These are phyloP conservation scores for Dasyprocta punctata DNA, from an alignment of 2,113 vertebrate genomes.

Conservation along the genomic window DNA sequence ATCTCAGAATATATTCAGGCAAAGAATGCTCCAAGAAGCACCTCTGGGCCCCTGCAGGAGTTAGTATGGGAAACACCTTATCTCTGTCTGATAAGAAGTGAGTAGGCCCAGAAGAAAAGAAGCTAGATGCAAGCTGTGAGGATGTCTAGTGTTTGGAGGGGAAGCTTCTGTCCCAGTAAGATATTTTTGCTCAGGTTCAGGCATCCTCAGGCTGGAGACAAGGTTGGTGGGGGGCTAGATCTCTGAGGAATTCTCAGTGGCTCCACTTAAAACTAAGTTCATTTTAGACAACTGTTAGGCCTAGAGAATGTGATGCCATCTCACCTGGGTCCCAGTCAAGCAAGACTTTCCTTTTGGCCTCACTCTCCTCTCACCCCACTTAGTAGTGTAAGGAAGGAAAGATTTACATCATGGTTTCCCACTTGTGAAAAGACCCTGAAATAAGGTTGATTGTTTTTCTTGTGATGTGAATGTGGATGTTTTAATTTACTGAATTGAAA, in stretches of 20 bases:
- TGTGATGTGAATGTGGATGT: not conserved
- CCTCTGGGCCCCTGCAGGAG: not conserved
- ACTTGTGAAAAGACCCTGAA: not conserved
- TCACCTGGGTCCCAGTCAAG: not conserved
- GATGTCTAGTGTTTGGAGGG: not conserved
- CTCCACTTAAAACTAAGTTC: not conserved
- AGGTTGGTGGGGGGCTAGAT: not conserved
- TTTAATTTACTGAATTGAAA: conserved; percentile 30
- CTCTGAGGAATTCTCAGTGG: not conserved
- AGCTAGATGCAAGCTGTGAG: not conserved
- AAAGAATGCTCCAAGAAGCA: not conserved
- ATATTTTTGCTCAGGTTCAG: not conserved
- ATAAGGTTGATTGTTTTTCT: not conserved
- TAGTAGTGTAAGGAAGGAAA: not conserved
- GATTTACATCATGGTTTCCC: not conserved
- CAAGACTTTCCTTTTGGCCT: not conserved
- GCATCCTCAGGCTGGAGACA: not conserved
- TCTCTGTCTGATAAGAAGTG: not conserved
- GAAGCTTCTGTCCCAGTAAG: not conserved
- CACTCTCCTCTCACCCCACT: not conserved
- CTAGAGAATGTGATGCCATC: not conserved
- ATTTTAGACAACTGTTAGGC: not conserved
- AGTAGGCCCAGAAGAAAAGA: not conserved
- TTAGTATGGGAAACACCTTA: not conserved
- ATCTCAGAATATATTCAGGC: not conserved